Evolutionary conservation across 2,113 vertebrate species (phyloP).

Genomic region (Chrysemys picta): DNA sequence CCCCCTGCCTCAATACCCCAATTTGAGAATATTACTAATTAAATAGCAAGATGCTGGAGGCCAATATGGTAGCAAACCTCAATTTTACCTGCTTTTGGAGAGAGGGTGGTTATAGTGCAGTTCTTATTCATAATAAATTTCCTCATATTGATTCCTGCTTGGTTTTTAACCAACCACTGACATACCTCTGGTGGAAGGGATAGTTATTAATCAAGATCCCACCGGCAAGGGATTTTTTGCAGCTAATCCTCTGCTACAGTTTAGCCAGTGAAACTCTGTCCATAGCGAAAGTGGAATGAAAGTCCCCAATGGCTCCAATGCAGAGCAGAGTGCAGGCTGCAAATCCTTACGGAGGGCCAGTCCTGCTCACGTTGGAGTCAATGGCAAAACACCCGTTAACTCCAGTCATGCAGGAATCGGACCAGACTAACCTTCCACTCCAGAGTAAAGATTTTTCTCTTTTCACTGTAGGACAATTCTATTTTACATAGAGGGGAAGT

Average conservation of each 20-base stretch:
- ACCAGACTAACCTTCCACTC: background rate
- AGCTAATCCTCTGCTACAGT: background rate
- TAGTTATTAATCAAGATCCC: constrained; percentile 13
- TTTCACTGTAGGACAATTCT: background rate
- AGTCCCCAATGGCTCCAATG: background rate
- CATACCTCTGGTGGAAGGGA: background rate
- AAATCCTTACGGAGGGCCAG: fast-evolving
- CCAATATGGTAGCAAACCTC: background rate
- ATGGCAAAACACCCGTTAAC: fast-evolving
- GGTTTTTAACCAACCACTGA: fast-evolving
- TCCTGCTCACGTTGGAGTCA: fast-evolving
- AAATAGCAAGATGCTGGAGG: background rate
- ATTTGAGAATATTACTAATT: background rate
- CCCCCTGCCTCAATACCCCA: background rate
- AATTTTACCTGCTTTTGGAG: background rate
- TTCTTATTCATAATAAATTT: background rate
- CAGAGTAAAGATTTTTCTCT: background rate
- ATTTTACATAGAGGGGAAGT: background rate
- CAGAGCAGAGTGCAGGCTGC: background rate
- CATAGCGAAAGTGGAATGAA: background rate
- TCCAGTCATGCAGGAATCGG: fast-evolving
- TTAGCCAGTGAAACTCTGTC: background rate
- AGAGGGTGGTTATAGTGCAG: background rate
- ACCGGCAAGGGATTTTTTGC: constrained; percentile 13
- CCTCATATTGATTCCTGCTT: fast-evolving